These are phyloP conservation scores for Camelus dromedarius DNA, from an alignment of 2,113 vertebrate species.

Conservation along the genomic window DNA sequence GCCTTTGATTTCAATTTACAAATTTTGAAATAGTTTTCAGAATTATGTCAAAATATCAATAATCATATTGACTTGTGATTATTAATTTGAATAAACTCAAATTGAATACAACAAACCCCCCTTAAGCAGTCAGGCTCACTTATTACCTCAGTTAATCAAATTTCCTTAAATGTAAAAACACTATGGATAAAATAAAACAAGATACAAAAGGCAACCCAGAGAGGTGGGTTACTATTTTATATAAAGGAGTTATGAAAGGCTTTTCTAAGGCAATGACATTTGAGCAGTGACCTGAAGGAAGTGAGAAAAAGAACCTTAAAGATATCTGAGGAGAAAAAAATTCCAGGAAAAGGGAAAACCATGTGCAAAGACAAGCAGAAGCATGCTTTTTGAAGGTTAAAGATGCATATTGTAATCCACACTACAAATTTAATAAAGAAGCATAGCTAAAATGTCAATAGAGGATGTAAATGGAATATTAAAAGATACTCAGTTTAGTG, in stretches of 20 bases:
- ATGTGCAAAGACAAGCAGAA: not conserved
- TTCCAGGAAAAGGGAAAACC: not conserved
- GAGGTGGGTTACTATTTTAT: not conserved
- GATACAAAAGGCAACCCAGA: not conserved
- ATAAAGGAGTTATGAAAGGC: not conserved
- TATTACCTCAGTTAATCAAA: not conserved
- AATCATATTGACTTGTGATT: not conserved
- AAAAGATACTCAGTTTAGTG: not conserved
- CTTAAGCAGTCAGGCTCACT: not conserved
- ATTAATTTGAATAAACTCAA: not conserved
- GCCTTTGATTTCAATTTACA: not conserved
- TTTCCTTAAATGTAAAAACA: not conserved
- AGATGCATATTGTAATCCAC: not conserved
- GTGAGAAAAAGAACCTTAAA: not conserved
- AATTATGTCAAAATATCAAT: not conserved
- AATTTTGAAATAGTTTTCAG: slow-evolving; percentile 20
- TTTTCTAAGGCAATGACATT: slow-evolving; percentile 1
- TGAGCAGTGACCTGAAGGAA: not conserved
- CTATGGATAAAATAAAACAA: not conserved
- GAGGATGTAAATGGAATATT: not conserved
- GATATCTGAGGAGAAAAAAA: not conserved
- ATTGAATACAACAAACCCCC: not conserved
- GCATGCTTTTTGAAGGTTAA: not conserved
- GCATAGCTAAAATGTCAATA: not conserved
- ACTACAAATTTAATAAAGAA: not conserved